Base-by-base conservation (phyloP, 2,797 vertebrate genomes). In the Eulemur rubriventer region DNA sequence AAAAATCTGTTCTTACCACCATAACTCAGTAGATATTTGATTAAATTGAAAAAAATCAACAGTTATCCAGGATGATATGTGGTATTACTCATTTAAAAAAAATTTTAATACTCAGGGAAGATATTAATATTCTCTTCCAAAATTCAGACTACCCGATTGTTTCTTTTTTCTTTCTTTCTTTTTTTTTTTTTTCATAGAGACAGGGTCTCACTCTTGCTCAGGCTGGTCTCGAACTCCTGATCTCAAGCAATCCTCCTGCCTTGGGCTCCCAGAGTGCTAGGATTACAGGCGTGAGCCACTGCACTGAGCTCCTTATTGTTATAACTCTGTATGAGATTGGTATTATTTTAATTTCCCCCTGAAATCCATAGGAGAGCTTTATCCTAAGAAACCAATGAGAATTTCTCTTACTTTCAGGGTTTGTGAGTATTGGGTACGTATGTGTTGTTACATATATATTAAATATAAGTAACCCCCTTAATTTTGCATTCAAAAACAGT, bases 1-100 rank as follows among this genome's bases (percentile, higher is more conserved):
- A 83, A 80, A 63, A 70, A 79, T 24, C 26, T 85, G 0, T 7
- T 82, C 20, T 63, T 82, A 52, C 28, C 52, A 88, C 3, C 4
- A 67, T 73, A 69, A 80, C 5, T 89, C 35, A 94, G 6, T 73
- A 41, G 43, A 88, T 90, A 89, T 41, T 67, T 91, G 93, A 85
- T 38, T 90, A 20, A 89, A 75, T 7, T 41, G 10, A 67, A 61
- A 95, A 90, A 94, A 89, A 5, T 69, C 28, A 84, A 43, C 22
- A 33, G 57, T 79, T 61, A 30, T 82, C 18, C 35, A 52, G 14
- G 26, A 41, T 89, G 2, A 52, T 76, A 57, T 73, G 20, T 59
- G 4, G 11, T 0, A 84, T 59, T 57, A 63, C 38, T 55, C 4
- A 50, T 59, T 76, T 33, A 26, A 1, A 17, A n/a, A 80, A 35